A percentile compares a stretch with the other conserved stretches of the same genome.
These are phyloP conservation scores for Heliconius melpomene DNA, from an alignment of 1,140 invertebrate genomes.

Conservation along the genomic window DNA sequence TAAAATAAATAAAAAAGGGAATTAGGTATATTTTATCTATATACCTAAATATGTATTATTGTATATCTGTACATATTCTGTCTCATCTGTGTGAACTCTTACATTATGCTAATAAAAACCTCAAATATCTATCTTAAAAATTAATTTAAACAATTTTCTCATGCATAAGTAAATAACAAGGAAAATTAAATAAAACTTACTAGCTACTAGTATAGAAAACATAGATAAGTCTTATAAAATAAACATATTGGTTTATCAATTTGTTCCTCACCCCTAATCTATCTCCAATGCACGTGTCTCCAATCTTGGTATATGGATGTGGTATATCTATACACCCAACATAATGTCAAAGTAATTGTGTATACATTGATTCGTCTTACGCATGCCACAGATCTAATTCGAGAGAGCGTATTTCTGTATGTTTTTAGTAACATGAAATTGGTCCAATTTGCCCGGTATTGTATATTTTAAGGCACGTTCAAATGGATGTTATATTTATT, in stretches of 20 bases:
- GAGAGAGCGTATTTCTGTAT: slow-evolving; percentile 53
- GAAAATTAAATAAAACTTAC: too few relatives aligned
- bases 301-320: slow-evolving; percentile 21
- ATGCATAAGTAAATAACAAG: too few relatives aligned
- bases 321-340: slow-evolving; percentile 1
- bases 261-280: neutral
- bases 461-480: slow-evolving; percentile 41
- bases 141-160: too few relatives aligned
- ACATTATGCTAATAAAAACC: too few relatives aligned
- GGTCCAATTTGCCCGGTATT: slow-evolving; percentile 58
- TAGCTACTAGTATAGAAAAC: too few relatives aligned
- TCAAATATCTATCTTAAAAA: too few relatives aligned
- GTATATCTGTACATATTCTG: too few relatives aligned
- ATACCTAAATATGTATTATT: too few relatives aligned
- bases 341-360: slow-evolving; percentile 41
- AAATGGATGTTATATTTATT: slow-evolving; percentile 17
- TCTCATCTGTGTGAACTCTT: too few relatives aligned
- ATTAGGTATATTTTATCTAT: too few relatives aligned
- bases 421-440: slow-evolving; percentile 52
- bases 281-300: slow-evolving; percentile 29
- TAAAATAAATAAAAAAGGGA: too few relatives aligned
- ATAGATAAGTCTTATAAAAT: neutral
- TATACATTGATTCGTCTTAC: slow-evolving; percentile 52
- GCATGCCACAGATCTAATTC: slow-evolving; percentile 62
- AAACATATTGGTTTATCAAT: neutral